phyloP scores from a whole-genome alignment of 2,797 vertebrate genomes.

The Xenentodon cancila region DNA sequence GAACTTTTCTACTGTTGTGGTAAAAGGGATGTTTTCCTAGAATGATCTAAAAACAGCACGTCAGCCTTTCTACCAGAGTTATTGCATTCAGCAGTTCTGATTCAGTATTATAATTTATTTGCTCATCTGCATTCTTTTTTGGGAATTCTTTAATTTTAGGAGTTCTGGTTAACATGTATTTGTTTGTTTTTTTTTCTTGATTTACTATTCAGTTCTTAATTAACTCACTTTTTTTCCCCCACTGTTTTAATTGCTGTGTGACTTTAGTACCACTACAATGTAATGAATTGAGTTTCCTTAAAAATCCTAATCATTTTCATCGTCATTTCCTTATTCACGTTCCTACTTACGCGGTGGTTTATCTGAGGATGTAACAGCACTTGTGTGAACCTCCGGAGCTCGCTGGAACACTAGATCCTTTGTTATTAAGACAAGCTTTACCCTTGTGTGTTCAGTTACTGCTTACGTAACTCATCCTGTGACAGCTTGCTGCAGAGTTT shows the following conservation, averaged over 20 bases:
- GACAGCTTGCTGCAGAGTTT: conserved; percentile 1
- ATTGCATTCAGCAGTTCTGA: conserved; percentile 23
- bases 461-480: conserved; percentile 8
- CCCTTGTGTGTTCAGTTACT: not conserved
- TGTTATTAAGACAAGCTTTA: no score
- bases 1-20: conserved; percentile 43
- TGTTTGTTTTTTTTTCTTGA: conserved; percentile 27
- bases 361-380: no score
- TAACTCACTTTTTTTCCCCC: no score
- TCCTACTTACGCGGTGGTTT: no score
- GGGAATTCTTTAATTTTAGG: conserved; percentile 50
- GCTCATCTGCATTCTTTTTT: conserved; percentile 24
- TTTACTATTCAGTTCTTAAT: no score
- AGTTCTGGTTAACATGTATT: conserved; percentile 25
- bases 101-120: conserved; percentile 65
- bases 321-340: not conserved
- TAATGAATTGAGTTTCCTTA: conserved; percentile 32
- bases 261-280: conserved; percentile 38
- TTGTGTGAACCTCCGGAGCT: no score
- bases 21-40: conserved; percentile 27
- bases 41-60: conserved; percentile 43
- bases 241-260: conserved; percentile 30
- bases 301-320: conserved; percentile 22
- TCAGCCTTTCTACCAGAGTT: conserved; percentile 30
- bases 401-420: no score